These are phyloP conservation scores for Heliangelus exortis DNA, from an alignment of 2,797 vertebrate species.

Conservation along the genomic window DNA sequence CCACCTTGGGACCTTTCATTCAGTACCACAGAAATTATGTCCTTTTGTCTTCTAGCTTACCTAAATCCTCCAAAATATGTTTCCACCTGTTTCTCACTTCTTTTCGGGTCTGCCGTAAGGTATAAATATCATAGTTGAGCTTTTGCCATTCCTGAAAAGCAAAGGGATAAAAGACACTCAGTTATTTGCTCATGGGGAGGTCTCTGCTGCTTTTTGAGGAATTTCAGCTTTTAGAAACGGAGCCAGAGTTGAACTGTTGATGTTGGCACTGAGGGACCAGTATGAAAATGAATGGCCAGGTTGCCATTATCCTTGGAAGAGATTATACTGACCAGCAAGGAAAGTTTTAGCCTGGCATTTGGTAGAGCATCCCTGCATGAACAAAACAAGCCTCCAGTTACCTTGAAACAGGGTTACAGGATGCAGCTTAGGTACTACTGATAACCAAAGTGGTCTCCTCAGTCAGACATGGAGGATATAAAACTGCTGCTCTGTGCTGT, in stretches of 20 bases:
- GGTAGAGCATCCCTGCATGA: background rate
- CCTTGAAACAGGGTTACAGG: background rate
- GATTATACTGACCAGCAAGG: background rate
- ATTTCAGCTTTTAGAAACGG: background rate
- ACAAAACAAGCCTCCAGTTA: background rate
- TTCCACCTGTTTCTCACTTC: slow-evolving; percentile 89
- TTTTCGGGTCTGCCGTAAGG: slow-evolving; percentile 82
- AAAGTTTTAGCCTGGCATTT: background rate
- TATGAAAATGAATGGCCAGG: background rate
- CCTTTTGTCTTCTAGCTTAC: slow-evolving; percentile 72
- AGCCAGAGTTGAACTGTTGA: background rate
- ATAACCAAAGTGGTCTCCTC: background rate
- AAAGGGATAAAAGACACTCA: background rate
- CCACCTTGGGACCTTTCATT: rapidly evolving
- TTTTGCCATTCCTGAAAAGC: slow-evolving; percentile 90
- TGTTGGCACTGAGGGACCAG: background rate
- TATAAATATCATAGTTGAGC: slow-evolving; percentile 92
- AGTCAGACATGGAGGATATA: background rate
- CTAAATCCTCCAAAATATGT: slow-evolving; percentile 88
- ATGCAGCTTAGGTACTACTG: background rate
- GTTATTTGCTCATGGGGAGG: background rate
- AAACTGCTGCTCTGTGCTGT: background rate
- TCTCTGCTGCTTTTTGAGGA: background rate
- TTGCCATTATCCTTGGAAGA: background rate
- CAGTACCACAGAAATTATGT: background rate